These are phyloP conservation scores for Deilephila porcellus DNA, from an alignment of 2,888 invertebrate species.

Conservation along the genomic window DNA sequence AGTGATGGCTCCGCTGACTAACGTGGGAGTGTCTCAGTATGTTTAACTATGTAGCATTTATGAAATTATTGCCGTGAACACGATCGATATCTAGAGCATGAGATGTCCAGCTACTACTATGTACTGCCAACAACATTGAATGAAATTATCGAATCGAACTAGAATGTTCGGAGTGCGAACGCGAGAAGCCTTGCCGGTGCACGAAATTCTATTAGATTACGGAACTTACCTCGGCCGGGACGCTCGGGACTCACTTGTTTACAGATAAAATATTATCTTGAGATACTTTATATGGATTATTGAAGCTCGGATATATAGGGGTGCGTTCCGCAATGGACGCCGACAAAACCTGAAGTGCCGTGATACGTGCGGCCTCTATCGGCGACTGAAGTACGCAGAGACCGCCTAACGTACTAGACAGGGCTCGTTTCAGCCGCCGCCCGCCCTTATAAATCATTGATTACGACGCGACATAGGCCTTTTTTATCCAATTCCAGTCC, in stretches of 20 bases:
- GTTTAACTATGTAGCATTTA: constrained; percentile 10
- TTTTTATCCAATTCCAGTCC: background rate
- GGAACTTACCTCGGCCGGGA: constrained; percentile 58
- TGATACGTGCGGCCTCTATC: constrained; percentile 73
- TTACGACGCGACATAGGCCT: background rate
- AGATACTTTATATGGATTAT: constrained; percentile 38
- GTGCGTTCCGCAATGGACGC: constrained; percentile 72
- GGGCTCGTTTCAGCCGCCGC: constrained; percentile 43
- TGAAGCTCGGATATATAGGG: constrained; percentile 48
- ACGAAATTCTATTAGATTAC: constrained; percentile 38
- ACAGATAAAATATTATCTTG: constrained; percentile 40
- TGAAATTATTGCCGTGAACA: constrained; percentile 12
- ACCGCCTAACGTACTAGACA: constrained; percentile 57
- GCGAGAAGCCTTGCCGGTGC: constrained; percentile 65
- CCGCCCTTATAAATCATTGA: background rate
- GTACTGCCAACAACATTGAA: constrained; percentile 52
- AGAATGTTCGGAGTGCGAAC: constrained; percentile 61
- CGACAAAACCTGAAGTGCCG: constrained; percentile 77
- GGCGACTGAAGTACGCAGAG: constrained; percentile 69
- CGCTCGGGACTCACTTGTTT: constrained; percentile 47
- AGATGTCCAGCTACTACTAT: constrained; percentile 47
- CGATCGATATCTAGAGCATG: constrained; percentile 30
- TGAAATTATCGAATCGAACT: constrained; percentile 61
- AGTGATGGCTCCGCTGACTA: background rate
- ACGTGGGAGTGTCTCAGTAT: constrained; percentile 26